Evolutionary conservation across 1,140 invertebrate species (phyloP).

Genomic region (Caenorhabditis tropicalis): DNA sequence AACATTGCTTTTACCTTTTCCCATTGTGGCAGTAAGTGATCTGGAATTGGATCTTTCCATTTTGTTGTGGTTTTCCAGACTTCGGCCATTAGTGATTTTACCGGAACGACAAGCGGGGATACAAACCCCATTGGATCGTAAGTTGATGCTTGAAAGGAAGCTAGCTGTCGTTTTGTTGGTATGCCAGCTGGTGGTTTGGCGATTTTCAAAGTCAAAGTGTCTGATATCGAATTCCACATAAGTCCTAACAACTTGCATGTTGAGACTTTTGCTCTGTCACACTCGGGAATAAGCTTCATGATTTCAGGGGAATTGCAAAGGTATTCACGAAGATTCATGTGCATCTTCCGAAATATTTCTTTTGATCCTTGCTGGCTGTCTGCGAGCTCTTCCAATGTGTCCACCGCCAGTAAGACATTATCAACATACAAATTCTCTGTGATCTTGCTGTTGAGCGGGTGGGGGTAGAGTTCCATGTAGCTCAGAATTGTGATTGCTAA

Average conservation of each 20-base stretch:
- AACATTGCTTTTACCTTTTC: background rate
- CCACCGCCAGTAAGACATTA: background rate
- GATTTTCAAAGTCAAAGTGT: conserved; percentile 7
- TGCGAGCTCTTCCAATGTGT: background rate
- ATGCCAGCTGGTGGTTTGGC: background rate
- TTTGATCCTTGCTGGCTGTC: background rate
- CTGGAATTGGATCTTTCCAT: conserved; percentile 20
- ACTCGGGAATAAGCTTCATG: background rate
- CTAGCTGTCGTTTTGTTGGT: background rate
- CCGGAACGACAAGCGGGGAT: background rate
- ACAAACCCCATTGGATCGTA: conserved; percentile 50
- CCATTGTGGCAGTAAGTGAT: background rate
- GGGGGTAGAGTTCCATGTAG: background rate
- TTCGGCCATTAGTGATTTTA: conserved; percentile 40
- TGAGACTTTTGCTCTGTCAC: background rate
- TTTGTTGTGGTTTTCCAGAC: conserved; percentile 1
- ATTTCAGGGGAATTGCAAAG: conserved; percentile 2
- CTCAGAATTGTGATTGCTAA: background rate
- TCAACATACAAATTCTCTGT: conserved; percentile 5
- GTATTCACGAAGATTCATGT: conserved; percentile 55
- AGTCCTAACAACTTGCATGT: conserved; percentile 46
- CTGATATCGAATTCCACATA: background rate
- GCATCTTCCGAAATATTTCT: conserved; percentile 34
- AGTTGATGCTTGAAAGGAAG: background rate
- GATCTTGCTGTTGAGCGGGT: background rate